Conservation (phyloP, 2,888 invertebrate genomes). For the Mesochorus sp. region DNA sequence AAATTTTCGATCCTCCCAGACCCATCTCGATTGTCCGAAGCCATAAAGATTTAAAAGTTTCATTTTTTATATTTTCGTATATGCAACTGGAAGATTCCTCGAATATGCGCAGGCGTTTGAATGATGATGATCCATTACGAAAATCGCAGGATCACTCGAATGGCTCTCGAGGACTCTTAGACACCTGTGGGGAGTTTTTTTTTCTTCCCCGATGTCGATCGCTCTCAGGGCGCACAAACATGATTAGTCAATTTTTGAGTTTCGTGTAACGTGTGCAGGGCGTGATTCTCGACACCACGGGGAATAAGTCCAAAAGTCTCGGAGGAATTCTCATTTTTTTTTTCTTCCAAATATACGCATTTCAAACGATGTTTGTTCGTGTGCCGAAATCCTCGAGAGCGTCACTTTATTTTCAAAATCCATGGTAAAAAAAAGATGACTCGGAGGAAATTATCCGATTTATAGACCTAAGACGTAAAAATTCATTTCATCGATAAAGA, state of each 20-base stretch:
- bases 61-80: neutral
- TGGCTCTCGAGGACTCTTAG: conserved; percentile 34
- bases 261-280: conserved; percentile 59
- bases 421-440: too few relatives aligned
- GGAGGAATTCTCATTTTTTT: conserved; percentile 29
- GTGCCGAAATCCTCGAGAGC: neutral
- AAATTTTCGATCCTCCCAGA: conserved; percentile 14
- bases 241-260: conserved; percentile 68
- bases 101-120: conserved; percentile 52
- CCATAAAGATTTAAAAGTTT: neutral
- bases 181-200: conserved; percentile 44
- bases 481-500: too few relatives aligned
- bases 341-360: neutral
- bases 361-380: neutral
- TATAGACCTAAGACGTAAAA: too few relatives aligned
- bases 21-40: too few relatives aligned
- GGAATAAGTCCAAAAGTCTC: conserved; percentile 53
- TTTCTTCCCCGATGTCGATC: conserved; percentile 31
- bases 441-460: too few relatives aligned
- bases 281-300: conserved; percentile 74
- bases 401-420: neutral
- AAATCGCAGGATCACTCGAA: conserved; percentile 54
- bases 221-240: conserved; percentile 57
- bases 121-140: conserved; percentile 60
- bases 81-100: conserved; percentile 19